Base-by-base conservation (phyloP, 2,888 invertebrate species). In the Nesidiocoris tenuis region DNA sequence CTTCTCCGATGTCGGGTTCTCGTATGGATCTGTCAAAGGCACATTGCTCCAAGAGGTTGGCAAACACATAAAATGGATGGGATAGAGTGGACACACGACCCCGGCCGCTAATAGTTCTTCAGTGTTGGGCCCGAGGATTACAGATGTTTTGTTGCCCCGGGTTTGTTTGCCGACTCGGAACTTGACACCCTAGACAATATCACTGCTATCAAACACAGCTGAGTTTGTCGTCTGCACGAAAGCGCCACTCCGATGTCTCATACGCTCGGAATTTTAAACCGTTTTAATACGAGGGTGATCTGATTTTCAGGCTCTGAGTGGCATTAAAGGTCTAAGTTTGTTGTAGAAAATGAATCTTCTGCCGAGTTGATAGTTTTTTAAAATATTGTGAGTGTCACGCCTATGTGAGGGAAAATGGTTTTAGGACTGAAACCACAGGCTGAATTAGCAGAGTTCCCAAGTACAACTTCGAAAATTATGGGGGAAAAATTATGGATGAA, bases 131-230 rank as follows among this genome's bases (percentile, higher is more conserved):
- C 59, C 70, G 61, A 17, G 61, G 70, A 70, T 70, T 70, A 70
- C 59, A 70, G 70, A 70, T 70, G 70, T 70, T 70, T 70, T 70
- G n/a, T 19, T 22, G 39, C 39, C 56, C 56, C 55, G 23, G 18
- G 57, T 70, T 70, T 70, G 70, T 70, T 57, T 70, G 70, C 59
- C 22, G 21, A 67, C 56, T 39, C 16, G 68, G 22, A 56, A 68
- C 70, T 17, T 57, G 57, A 70, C 25, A 70, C 59, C 25, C 17
- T 59, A 21, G 9, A 61, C 59, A 19, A 59, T 59, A 18, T 59
- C 59, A 18, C 17, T 7, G 70, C 25, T 59, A 70, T 61, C 70
- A 70, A 70, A 59, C 61, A 39, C 70, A 70, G 70, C 70, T 70
- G 70, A 3, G 23, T 70, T 25, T 24, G 61, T 59, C 56, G 54